Percentiles rank a stretch among this genome's conserved stretches.
Evolutionary conservation across 2,113 vertebrate genomes (phyloP).

Genomic region (Pelodiscus sinensis): DNA sequence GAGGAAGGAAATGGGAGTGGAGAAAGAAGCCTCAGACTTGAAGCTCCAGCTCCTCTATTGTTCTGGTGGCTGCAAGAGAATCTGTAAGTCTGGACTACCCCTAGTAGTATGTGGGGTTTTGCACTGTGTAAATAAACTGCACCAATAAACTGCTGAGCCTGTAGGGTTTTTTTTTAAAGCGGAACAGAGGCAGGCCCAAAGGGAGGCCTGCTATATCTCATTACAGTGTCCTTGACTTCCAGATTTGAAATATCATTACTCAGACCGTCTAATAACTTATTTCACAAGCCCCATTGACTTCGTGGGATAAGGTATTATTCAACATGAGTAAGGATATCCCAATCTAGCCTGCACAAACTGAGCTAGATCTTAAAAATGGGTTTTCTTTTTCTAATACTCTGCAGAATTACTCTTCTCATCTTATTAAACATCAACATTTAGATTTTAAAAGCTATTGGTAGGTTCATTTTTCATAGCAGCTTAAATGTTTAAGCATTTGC

Average conservation of each 20-base stretch:
- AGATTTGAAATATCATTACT: not conserved
- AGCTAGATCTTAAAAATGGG: not conserved
- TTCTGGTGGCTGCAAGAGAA: too few relatives aligned
- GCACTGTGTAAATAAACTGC: too few relatives aligned
- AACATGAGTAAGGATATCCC: not conserved
- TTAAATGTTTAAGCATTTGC: not conserved
- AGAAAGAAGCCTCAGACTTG: too few relatives aligned
- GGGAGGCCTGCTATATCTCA: too few relatives aligned
- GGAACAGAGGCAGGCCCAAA: too few relatives aligned
- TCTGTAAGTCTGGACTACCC: too few relatives aligned
- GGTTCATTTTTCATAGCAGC: not conserved
- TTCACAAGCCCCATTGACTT: accelerated
- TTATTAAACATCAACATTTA: not conserved
- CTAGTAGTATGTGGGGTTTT: too few relatives aligned
- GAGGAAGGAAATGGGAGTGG: too few relatives aligned
- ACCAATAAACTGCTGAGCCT: too few relatives aligned
- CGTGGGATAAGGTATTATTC: not conserved
- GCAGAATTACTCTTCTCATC: not conserved
- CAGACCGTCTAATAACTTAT: not conserved
- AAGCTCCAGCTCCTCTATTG: too few relatives aligned
- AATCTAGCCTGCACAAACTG: not conserved
- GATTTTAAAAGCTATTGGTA: not conserved
- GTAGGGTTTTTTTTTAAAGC: too few relatives aligned
- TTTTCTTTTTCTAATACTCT: not conserved
- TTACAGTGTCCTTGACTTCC: not conserved